These are phyloP conservation scores for Pristionchus japonicus DNA, from an alignment of 2,888 invertebrate species.

Conservation along the genomic window DNA sequence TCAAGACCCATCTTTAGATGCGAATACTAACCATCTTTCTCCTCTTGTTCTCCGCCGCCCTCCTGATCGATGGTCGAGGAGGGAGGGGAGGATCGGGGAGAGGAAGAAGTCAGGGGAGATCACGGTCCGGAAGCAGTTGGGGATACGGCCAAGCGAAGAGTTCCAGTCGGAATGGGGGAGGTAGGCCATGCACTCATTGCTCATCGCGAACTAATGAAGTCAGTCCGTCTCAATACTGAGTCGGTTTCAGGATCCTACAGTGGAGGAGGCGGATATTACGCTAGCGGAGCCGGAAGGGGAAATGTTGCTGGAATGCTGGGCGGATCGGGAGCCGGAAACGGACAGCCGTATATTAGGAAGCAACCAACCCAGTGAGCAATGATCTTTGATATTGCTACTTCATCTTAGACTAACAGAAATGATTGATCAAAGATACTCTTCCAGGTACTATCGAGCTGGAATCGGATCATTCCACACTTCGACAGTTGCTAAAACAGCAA, in stretches of 20 bases:
- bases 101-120: neutral
- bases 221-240: too few relatives aligned
- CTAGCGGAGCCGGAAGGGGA: too few relatives aligned
- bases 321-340: too few relatives aligned
- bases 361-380: too few relatives aligned
- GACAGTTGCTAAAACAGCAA: neutral
- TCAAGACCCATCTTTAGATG: neutral
- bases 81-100: constrained; percentile 25
- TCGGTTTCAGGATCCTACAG: too few relatives aligned
- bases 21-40: neutral
- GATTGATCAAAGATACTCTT: neutral
- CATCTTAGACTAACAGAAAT: too few relatives aligned
- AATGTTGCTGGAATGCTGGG: too few relatives aligned
- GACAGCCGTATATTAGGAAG: too few relatives aligned
- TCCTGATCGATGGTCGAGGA: constrained; percentile 14
- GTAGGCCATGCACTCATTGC: neutral
- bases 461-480: neutral
- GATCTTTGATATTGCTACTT: neutral
- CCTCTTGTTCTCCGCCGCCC: neutral
- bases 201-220: too few relatives aligned
- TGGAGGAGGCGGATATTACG: too few relatives aligned
- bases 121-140: neutral
- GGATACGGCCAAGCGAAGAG: neutral
- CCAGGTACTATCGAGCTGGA: neutral
- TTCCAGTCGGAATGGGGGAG: neutral